Evolutionary conservation across 2,888 invertebrate genomes (phyloP).

Genomic region (Xestoiulus laeticollis): DNA sequence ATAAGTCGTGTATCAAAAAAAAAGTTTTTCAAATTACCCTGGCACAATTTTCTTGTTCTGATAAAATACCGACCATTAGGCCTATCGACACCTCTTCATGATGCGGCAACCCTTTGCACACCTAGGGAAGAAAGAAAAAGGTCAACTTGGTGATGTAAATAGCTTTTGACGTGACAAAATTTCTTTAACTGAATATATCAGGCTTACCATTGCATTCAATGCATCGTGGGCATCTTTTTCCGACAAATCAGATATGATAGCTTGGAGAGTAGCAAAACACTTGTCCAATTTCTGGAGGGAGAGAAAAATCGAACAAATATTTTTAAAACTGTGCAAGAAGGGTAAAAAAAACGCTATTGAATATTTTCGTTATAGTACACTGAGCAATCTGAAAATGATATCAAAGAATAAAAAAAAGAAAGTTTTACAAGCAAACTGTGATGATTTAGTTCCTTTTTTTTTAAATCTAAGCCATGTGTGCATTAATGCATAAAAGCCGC

Average conservation of each 20-base stretch:
- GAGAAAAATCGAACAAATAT: not conserved
- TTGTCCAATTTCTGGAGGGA: conserved; percentile 44
- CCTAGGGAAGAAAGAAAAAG: conserved; percentile 58
- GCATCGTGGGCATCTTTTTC: conserved; percentile 46
- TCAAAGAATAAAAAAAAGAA: no score
- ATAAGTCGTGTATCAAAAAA: not conserved
- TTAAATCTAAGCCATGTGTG: no score
- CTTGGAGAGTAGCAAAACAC: conserved; percentile 1
- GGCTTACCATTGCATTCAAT: conserved; percentile 42
- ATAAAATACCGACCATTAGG: conserved; percentile 85
- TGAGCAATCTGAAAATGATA: no score
- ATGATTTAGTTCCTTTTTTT: no score
- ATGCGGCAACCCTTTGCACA: conserved; percentile 78
- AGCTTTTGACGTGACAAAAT: not conserved
- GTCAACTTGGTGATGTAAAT: not conserved
- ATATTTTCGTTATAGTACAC: no score
- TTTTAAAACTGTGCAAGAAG: no score
- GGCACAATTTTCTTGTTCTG: conserved; percentile 82
- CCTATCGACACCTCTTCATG: conserved; percentile 95
- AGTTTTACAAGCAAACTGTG: no score
- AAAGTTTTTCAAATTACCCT: conserved; percentile 65
- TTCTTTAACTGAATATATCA: not conserved
- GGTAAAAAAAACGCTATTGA: no score
- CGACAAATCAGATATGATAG: conserved; percentile 35
- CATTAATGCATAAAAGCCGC: no score